Conservation (phyloP, 2,888 invertebrate species). For the Acleris holmiana region DNA sequence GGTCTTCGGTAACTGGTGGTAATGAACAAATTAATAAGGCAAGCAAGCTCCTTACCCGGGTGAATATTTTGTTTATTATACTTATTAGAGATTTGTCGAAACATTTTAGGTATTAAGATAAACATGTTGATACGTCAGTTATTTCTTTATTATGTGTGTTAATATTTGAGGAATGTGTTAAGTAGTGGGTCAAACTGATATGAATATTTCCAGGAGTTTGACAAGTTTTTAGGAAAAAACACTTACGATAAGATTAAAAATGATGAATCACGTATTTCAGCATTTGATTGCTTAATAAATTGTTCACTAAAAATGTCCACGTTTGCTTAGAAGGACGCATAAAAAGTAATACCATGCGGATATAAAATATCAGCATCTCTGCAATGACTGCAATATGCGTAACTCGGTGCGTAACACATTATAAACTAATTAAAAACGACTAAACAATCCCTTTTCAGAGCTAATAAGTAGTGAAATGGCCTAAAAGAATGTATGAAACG, state of each 20-base stretch:
- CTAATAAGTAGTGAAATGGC: no score
- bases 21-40: constrained; percentile 75
- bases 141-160: constrained; percentile 36
- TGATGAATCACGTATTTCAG: neutral
- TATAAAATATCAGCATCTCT: no score
- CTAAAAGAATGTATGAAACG: no score
- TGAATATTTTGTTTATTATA: constrained; percentile 81
- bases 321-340: no score
- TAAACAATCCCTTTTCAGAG: no score
- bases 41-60: constrained; percentile 82
- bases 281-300: no score
- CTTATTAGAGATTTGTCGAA: constrained; percentile 82
- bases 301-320: no score
- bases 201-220: constrained; percentile 49
- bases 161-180: constrained; percentile 70
- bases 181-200: constrained; percentile 54
- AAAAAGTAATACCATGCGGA: no score
- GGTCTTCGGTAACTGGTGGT: constrained; percentile 51
- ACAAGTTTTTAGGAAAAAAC: constrained; percentile 1
- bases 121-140: constrained; percentile 49
- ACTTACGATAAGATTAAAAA: neutral
- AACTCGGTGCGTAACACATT: no score
- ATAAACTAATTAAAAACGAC: no score
- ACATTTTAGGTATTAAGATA: constrained; percentile 77
- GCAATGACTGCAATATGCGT: no score